These are phyloP conservation scores for Poeciliopsis gracilis DNA, from an alignment of 2,797 vertebrate species.

Conservation along the genomic window DNA sequence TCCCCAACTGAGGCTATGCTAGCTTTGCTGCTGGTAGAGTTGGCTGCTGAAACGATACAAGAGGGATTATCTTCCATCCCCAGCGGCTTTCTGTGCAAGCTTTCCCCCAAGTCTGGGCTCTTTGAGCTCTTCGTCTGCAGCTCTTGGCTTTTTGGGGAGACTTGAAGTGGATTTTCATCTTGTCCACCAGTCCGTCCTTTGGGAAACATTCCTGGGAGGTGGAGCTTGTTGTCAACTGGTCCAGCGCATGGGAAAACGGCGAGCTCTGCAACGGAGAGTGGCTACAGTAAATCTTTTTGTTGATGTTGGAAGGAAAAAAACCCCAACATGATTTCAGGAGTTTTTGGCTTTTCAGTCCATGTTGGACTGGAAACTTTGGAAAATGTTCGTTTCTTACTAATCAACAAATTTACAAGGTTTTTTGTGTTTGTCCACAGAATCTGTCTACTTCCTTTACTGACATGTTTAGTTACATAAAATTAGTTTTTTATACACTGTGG, in stretches of 20 bases:
- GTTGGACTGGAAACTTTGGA: too few species aligned
- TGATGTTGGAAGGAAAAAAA: constrained; percentile 5
- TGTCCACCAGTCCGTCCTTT: constrained; percentile 81
- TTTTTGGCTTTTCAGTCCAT: background rate
- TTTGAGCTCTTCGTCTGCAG: constrained; percentile 74
- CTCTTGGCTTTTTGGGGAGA: constrained; percentile 74
- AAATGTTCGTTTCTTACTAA: too few species aligned
- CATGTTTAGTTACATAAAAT: too few species aligned
- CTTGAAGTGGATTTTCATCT: constrained; percentile 75
- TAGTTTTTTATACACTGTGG: background rate
- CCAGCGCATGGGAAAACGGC: constrained; percentile 39
- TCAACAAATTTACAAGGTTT: too few species aligned
- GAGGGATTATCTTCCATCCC: constrained; percentile 73
- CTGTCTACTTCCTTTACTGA: too few species aligned
- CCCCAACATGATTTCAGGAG: background rate
- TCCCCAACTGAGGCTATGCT: constrained; percentile 30
- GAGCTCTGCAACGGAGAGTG: constrained; percentile 21
- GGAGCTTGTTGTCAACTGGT: constrained; percentile 41
- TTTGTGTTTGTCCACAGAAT: too few species aligned
- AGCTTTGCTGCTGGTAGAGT: constrained; percentile 44
- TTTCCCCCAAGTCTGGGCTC: constrained; percentile 75
- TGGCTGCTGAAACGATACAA: constrained; percentile 63
- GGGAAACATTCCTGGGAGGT: constrained; percentile 81
- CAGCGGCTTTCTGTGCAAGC: constrained; percentile 78
- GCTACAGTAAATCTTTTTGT: constrained; percentile 23